phyloP scores from a whole-genome alignment of 2,113 vertebrate species.

The Odobenus rosmarus region DNA sequence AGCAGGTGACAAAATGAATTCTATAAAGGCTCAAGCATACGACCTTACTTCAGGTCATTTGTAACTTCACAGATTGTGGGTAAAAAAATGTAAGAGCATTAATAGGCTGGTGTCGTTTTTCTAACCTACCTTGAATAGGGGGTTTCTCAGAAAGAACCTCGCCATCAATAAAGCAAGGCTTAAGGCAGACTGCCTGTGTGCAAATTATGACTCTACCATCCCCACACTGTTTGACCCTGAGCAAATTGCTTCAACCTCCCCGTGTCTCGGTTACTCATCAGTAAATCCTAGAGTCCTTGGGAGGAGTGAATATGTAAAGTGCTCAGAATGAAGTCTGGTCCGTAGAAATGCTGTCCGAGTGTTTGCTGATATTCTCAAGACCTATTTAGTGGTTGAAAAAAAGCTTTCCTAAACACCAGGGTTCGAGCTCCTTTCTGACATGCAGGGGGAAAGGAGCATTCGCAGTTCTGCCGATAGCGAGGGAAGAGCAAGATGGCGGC shows the following conservation, averaged over 20 bases:
- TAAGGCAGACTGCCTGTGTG: not conserved
- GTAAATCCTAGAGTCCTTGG: not conserved
- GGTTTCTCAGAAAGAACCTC: not conserved
- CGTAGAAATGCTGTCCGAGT: not conserved
- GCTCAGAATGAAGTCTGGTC: not conserved
- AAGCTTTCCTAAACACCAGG: not conserved
- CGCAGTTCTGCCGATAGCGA: not conserved
- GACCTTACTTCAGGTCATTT: constrained; percentile 54
- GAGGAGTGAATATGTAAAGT: not conserved
- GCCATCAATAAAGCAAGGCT: not conserved
- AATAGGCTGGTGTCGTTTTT: not conserved
- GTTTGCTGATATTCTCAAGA: not conserved
- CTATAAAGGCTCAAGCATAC: not conserved
- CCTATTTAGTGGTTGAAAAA: not conserved
- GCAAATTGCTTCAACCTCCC: not conserved
- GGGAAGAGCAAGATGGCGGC: not conserved
- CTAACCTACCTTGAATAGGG: not conserved
- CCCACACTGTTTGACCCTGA: not conserved
- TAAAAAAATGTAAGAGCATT: not conserved
- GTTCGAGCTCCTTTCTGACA: not conserved
- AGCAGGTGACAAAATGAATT: constrained; percentile 69
- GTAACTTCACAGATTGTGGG: constrained; percentile 34
- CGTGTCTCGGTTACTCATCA: not conserved
- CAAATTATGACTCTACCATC: not conserved
- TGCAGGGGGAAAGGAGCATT: not conserved